Percentiles rank a stretch among this genome's conserved stretches.
These are phyloP conservation scores for Brachylomia viminalis DNA, from an alignment of 2,888 invertebrate species.

Conservation along the genomic window DNA sequence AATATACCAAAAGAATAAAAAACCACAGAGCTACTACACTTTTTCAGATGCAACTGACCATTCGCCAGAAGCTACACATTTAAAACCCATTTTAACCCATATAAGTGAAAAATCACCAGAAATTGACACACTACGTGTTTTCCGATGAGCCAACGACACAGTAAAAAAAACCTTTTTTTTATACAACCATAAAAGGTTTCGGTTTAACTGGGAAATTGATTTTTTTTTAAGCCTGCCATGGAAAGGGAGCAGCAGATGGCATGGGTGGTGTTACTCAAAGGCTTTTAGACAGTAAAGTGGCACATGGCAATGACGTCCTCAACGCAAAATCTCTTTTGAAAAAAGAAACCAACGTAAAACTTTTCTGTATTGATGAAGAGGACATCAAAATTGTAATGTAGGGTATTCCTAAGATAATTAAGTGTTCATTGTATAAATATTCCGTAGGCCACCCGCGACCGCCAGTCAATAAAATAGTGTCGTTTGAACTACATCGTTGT, in stretches of 20 bases:
- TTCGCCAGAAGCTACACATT: neutral
- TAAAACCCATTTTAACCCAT: neutral
- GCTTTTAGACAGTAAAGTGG: conserved; percentile 5
- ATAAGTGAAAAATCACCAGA: conserved; percentile 4
- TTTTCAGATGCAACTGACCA: neutral
- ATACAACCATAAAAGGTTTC: neutral
- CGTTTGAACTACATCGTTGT: too few relatives aligned
- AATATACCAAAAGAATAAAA: neutral
- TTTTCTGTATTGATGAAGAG: neutral
- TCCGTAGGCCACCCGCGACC: too few relatives aligned
- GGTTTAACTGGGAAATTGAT: neutral
- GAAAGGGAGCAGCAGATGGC: conserved; percentile 1
- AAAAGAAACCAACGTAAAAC: conserved; percentile 1
- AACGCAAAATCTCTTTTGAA: neutral
- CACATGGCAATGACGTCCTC: neutral
- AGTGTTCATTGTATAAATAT: too few relatives aligned
- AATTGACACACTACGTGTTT: conserved; percentile 22
- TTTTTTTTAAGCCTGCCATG: neutral
- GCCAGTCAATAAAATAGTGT: too few relatives aligned
- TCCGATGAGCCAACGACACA: conserved; percentile 6
- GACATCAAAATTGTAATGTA: neutral
- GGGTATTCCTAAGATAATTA: too few relatives aligned
- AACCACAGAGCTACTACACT: conserved; percentile 3
- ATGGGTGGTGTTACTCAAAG: neutral
- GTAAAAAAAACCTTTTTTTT: conserved; percentile 8